Percentiles rank a stretch among this genome's conserved stretches.
Conservation (phyloP, 2,888 invertebrate genomes). For the Eristalinus sepulchralis region DNA sequence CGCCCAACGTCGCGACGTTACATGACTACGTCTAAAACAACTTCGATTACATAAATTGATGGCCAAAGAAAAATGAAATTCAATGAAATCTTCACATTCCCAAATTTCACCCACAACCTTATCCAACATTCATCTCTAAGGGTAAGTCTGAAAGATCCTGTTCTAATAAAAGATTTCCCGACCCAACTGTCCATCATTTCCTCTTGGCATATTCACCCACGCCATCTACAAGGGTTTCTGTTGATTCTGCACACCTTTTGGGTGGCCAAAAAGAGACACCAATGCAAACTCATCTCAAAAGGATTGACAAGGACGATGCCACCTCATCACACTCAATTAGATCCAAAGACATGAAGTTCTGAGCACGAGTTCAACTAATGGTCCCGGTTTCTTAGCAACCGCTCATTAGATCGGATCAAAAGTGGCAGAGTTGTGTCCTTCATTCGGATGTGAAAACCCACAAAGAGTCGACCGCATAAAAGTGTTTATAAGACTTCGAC, state of each 20-base stretch:
- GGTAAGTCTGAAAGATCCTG: background rate
- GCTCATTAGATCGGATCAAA: background rate
- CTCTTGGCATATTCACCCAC: background rate
- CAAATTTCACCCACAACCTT: background rate
- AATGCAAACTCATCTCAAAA: background rate
- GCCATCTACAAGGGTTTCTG: too few species aligned
- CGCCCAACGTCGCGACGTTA: too few species aligned
- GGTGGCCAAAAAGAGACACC: background rate
- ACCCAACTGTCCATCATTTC: background rate
- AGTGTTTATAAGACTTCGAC: background rate
- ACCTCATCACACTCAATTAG: background rate
- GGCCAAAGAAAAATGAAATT: too few species aligned
- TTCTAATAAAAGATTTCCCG: background rate
- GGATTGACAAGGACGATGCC: background rate
- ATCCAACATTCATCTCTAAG: background rate
- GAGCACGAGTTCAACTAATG: background rate
- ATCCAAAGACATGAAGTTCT: background rate
- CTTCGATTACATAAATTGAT: too few species aligned
- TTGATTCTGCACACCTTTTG: too few species aligned
- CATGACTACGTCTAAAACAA: too few species aligned
- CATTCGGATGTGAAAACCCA: background rate
- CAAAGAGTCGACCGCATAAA: background rate
- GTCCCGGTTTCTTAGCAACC: background rate
- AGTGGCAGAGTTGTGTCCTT: background rate
- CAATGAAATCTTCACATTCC: background rate